Conservation (phyloP, 2,113 vertebrate species). For the Dicentrarchus labrax region DNA sequence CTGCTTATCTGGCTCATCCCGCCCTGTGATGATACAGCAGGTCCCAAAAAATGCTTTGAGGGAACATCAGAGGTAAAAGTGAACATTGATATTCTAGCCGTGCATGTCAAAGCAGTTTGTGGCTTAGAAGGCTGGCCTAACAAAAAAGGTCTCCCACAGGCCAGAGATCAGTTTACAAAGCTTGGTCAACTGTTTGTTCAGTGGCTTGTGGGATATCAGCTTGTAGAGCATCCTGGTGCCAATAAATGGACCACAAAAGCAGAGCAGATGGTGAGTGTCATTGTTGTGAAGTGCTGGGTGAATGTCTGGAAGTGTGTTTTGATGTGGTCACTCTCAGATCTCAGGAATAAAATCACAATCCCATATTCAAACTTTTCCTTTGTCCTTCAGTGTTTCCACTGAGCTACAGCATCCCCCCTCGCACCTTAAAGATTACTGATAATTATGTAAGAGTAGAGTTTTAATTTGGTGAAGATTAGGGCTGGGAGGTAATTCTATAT, state of each 20-base stretch:
- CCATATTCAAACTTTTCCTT: background rate
- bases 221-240: constrained; percentile 15
- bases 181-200: constrained; percentile 43
- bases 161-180: constrained; percentile 60
- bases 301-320: constrained; percentile 30
- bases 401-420: background rate
- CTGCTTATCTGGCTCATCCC: constrained; percentile 21
- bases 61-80: constrained; percentile 44
- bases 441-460: background rate
- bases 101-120: constrained; percentile 33
- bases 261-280: constrained; percentile 41
- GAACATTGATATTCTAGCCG: constrained; percentile 46
- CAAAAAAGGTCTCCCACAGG: constrained; percentile 20
- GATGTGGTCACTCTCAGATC: constrained; percentile 42
- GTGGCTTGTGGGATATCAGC: constrained; percentile 49
- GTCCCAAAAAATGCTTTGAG: constrained; percentile 42
- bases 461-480: background rate
- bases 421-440: background rate
- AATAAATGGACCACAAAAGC: constrained; percentile 35
- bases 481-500: background rate
- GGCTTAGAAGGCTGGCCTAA: constrained; percentile 16
- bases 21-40: constrained; percentile 27
- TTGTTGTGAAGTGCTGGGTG: constrained; percentile 19
- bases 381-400: constrained; percentile 5
- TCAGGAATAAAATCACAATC: constrained; percentile 26